Evolutionary conservation across 2,797 vertebrate genomes (phyloP).

Genomic region (Alfaro cultratus): DNA sequence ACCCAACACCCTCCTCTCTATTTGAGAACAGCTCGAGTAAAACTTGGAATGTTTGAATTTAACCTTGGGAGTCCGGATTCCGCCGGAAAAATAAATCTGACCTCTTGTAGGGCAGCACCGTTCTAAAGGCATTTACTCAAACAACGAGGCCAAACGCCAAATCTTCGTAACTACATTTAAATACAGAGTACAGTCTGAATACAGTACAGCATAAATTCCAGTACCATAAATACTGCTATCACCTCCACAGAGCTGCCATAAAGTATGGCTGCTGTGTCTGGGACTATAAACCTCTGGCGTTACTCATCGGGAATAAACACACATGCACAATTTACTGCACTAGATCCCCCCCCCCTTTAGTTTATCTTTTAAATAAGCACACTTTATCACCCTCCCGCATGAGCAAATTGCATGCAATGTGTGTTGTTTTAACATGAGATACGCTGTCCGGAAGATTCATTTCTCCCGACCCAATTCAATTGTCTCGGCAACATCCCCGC

Average conservation of each 20-base stretch:
- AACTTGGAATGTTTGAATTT: slow-evolving; percentile 62
- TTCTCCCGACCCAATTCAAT: slow-evolving; percentile 79
- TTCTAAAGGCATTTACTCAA: slow-evolving; percentile 57
- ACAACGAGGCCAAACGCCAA: slow-evolving; percentile 53
- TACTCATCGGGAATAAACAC: slow-evolving; percentile 77
- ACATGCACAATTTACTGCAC: slow-evolving; percentile 75
- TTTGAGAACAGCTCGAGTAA: slow-evolving; percentile 55
- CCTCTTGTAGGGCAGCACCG: slow-evolving; percentile 60
- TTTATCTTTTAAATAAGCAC: slow-evolving; percentile 83
- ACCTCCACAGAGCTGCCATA: slow-evolving; percentile 73
- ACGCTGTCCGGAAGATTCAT: slow-evolving; percentile 84
- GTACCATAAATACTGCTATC: slow-evolving; percentile 80
- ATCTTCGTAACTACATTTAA: slow-evolving; percentile 60
- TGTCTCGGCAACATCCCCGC: slow-evolving; percentile 82
- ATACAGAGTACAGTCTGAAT: slow-evolving; percentile 60
- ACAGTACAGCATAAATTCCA: slow-evolving; percentile 75
- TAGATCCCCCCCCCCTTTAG: slow-evolving; percentile 65
- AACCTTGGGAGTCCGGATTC: slow-evolving; percentile 67
- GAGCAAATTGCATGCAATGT: slow-evolving; percentile 77
- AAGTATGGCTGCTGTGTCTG: slow-evolving; percentile 74
- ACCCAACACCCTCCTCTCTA: slow-evolving; percentile 29
- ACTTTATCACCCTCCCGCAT: slow-evolving; percentile 74
- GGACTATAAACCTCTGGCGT: slow-evolving; percentile 78
- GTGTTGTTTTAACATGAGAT: slow-evolving; percentile 81
- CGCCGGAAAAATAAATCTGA: slow-evolving; percentile 60